phyloP scores from a whole-genome alignment of 2,888 invertebrate species.

The Alloplasta piceator region DNA sequence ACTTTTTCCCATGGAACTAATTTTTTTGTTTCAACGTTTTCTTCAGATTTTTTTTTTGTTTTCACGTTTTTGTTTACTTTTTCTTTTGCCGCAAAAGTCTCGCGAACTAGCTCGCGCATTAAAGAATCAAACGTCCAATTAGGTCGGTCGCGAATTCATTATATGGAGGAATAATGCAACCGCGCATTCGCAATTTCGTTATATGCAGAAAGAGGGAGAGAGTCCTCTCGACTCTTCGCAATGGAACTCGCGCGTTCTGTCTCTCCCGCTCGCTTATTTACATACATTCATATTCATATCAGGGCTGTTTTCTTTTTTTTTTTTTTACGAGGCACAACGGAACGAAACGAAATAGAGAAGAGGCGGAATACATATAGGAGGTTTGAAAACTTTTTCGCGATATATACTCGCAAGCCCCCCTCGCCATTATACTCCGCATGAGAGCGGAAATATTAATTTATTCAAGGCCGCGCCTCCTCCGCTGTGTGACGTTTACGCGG shows the following conservation, averaged over 20 bases:
- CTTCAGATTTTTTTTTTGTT: neutral
- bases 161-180: conserved; percentile 63
- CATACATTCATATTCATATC: conserved; percentile 67
- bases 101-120: conserved; percentile 55
- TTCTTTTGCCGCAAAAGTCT: conserved; percentile 21
- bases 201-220: conserved; percentile 28
- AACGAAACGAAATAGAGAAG: conserved; percentile 59
- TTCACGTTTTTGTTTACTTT: conserved; percentile 3
- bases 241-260: conserved; percentile 29
- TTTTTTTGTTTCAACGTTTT: neutral
- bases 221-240: conserved; percentile 45
- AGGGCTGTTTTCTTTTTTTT: conserved; percentile 35
- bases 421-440: conserved; percentile 6
- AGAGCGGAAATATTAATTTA: conserved; percentile 66
- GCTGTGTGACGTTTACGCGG: conserved; percentile 40
- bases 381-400: conserved; percentile 58
- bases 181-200: conserved; percentile 38
- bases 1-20: neutral
- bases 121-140: conserved; percentile 70
- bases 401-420: conserved; percentile 22
- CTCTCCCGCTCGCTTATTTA: conserved; percentile 55
- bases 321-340: conserved; percentile 59
- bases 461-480: conserved; percentile 61
- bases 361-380: conserved; percentile 59
- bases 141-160: conserved; percentile 61